Percentiles rank a stretch among this genome's conserved stretches.
Conservation (phyloP, 1,140 invertebrate genomes). For the Dendroctonus valens region DNA sequence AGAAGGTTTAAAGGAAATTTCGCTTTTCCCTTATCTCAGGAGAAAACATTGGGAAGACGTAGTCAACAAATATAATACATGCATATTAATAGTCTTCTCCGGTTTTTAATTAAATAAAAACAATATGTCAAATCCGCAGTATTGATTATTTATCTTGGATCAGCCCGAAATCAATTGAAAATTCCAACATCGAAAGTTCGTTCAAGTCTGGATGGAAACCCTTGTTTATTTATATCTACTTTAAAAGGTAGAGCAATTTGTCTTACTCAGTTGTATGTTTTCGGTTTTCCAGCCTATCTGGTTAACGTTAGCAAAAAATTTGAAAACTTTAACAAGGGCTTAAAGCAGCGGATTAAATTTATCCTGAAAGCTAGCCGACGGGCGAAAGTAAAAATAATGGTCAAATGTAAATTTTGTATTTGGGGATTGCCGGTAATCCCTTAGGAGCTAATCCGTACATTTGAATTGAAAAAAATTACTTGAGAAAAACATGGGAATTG, state of each 20-base stretch:
- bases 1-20: background rate
- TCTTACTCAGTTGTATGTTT: conserved; percentile 21
- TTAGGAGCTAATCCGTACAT: conserved; percentile 19
- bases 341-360: conserved; percentile 26
- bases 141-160: too few species aligned
- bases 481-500: background rate
- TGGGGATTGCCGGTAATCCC: conserved; percentile 22
- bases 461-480: conserved; percentile 21
- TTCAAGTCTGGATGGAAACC: conserved; percentile 1
- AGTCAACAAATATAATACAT: background rate
- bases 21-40: background rate
- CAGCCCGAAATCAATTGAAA: too few species aligned
- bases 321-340: conserved; percentile 22
- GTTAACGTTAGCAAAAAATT: conserved; percentile 21
- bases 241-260: conserved; percentile 25
- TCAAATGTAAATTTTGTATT: conserved; percentile 28
- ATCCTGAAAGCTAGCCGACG: conserved; percentile 25
- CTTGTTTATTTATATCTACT: conserved; percentile 18
- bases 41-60: background rate
- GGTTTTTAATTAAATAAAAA: too few species aligned
- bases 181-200: too few species aligned
- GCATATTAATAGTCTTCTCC: too few species aligned
- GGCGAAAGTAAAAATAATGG: conserved; percentile 30
- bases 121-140: too few species aligned
- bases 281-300: conserved; percentile 18